A percentile compares a stretch with the other conserved stretches of the same genome.
Conservation (phyloP, 2,888 invertebrate genomes). For the Tupiocoris notatus region DNA sequence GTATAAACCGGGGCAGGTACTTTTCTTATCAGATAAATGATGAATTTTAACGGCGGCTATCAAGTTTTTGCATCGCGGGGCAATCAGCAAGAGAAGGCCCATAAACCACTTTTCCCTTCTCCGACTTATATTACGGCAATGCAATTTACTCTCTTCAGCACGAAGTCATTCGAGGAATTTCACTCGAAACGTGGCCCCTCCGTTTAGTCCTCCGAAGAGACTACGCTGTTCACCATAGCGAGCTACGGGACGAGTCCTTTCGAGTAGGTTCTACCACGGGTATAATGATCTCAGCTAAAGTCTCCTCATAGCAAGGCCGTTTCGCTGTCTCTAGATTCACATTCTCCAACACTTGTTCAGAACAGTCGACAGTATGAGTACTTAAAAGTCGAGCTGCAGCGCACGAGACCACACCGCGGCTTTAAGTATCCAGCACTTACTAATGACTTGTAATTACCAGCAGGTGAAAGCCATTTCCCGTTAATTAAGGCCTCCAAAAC, state of each 20-base stretch:
- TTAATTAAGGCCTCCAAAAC: constrained; percentile 35
- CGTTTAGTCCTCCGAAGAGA: not conserved
- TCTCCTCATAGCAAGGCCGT: not conserved
- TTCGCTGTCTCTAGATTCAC: not conserved
- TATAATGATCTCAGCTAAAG: constrained; percentile 32
- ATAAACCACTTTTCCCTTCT: not conserved
- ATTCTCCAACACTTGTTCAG: constrained; percentile 24
- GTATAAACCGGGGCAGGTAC: too few species aligned
- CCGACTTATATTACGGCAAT: not conserved
- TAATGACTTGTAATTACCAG: constrained; percentile 41
- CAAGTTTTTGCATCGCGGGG: too few species aligned
- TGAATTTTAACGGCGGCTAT: too few species aligned
- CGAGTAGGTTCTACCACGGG: not conserved
- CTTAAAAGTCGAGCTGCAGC: not conserved
- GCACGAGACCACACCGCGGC: constrained; percentile 12
- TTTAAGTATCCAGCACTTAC: constrained; percentile 35
- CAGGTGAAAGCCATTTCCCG: constrained; percentile 40
- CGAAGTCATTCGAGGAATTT: not conserved
- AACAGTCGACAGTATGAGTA: constrained; percentile 7
- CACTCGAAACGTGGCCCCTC: constrained; percentile 12
- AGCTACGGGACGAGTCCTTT: not conserved
- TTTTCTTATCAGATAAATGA: too few species aligned
- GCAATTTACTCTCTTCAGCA: not conserved
- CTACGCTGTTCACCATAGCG: not conserved
- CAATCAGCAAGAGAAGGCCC: too few species aligned